Percentiles rank a stretch among this genome's conserved stretches.
Conservation (phyloP, 2,797 vertebrate genomes). For the Rhynchotus rufescens region DNA sequence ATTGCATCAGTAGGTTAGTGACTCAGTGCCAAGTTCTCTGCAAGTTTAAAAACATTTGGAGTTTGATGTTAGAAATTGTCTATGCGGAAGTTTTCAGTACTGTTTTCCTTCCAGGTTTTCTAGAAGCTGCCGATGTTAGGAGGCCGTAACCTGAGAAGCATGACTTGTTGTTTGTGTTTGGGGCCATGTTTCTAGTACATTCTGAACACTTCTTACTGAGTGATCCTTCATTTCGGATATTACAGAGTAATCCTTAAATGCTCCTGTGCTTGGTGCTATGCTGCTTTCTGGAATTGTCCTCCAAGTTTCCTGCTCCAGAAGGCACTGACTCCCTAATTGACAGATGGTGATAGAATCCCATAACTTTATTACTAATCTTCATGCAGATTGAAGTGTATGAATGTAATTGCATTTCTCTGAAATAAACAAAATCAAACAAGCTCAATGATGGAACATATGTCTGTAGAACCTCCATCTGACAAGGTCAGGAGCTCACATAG, state of each 20-base stretch:
- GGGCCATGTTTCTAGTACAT: not conserved
- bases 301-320: slow-evolving; percentile 23
- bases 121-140: not conserved
- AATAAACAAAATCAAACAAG: slow-evolving; percentile 18
- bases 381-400: slow-evolving; percentile 24
- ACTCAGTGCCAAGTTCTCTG: slow-evolving; percentile 48
- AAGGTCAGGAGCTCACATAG: slow-evolving; percentile 22
- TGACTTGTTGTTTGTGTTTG: not conserved
- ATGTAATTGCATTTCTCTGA: slow-evolving; percentile 9
- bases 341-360: slow-evolving; percentile 48
- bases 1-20: slow-evolving; percentile 61
- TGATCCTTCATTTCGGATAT: not conserved
- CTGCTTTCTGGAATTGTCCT: slow-evolving; percentile 36
- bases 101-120: not conserved
- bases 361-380: slow-evolving; percentile 14
- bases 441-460: not conserved
- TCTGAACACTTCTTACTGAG: not conserved
- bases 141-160: not conserved
- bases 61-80: slow-evolving; percentile 9
- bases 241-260: not conserved
- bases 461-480: not conserved
- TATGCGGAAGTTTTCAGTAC: not conserved
- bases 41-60: slow-evolving; percentile 59
- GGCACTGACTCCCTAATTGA: not conserved
- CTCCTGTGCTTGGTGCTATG: not conserved